These are phyloP conservation scores for Smutsia gigantea DNA, from an alignment of 2,797 vertebrate species.

Conservation along the genomic window DNA sequence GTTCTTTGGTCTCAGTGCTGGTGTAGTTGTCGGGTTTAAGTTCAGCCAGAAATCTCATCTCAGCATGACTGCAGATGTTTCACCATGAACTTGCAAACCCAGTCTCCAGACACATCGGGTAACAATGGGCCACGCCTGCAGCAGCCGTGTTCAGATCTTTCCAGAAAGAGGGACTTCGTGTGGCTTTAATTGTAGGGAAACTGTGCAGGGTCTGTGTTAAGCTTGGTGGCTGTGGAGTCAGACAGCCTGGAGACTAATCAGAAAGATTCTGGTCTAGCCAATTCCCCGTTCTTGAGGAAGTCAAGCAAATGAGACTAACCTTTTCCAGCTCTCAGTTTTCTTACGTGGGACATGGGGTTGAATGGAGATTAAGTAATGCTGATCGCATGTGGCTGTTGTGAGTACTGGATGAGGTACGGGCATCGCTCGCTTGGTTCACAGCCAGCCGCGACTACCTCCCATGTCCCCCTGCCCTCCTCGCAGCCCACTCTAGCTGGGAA, in stretches of 20 bases:
- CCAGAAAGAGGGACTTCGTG: background rate
- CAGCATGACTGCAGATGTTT: background rate
- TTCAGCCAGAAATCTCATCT: slow-evolving; percentile 18
- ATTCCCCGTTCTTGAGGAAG: background rate
- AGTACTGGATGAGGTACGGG: background rate
- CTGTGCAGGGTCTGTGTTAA: background rate
- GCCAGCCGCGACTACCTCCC: background rate
- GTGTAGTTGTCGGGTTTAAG: background rate
- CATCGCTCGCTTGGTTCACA: background rate
- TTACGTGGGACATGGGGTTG: background rate
- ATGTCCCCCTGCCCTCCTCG: background rate
- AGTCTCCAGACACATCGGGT: background rate
- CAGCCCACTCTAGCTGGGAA: background rate
- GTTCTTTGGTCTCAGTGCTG: background rate
- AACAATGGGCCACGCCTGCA: background rate
- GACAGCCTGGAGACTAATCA: background rate
- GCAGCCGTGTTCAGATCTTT: background rate
- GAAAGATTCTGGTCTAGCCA: background rate
- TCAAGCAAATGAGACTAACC: background rate
- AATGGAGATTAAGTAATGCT: background rate
- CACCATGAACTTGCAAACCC: background rate
- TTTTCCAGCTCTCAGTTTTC: background rate
- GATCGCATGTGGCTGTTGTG: background rate
- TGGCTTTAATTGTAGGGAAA: background rate
- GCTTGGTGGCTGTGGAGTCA: background rate